A percentile compares a stretch with the other conserved stretches of the same genome.
These are phyloP conservation scores for Aspidapion aeneum DNA, from an alignment of 2,888 invertebrate genomes.

Conservation along the genomic window DNA sequence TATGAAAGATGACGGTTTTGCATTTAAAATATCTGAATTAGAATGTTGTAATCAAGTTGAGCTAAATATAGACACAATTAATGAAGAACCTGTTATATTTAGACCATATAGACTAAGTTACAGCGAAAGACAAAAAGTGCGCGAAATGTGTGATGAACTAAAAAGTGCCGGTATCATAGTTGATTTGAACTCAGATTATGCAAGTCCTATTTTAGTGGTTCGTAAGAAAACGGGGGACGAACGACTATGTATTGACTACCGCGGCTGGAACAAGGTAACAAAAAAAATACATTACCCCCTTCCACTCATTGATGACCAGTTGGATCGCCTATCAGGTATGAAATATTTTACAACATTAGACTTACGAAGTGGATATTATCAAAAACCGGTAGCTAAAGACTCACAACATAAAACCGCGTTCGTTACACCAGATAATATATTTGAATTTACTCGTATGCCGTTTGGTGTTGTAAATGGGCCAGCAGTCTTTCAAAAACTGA, in stretches of 20 bases:
- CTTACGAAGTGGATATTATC: slow-evolving; percentile 18
- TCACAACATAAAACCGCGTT: slow-evolving; percentile 19
- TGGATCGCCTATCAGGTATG: slow-evolving; percentile 17
- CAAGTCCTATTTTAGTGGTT: slow-evolving; percentile 26
- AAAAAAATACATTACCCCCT: too few species aligned
- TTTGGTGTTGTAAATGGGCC: slow-evolving; percentile 19
- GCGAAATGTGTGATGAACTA: slow-evolving; percentile 1
- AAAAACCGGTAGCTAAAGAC: slow-evolving; percentile 17
- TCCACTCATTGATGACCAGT: slow-evolving; percentile 22
- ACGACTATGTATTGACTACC: not conserved
- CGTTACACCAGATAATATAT: slow-evolving; percentile 15
- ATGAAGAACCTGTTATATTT: slow-evolving; percentile 12
- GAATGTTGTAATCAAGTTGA: slow-evolving; percentile 3
- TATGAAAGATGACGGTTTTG: not conserved
- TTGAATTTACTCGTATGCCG: slow-evolving; percentile 8
- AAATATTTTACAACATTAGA: slow-evolving; percentile 20
- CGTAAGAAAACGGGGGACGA: slow-evolving; percentile 30
- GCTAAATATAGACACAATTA: not conserved
- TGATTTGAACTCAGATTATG: slow-evolving; percentile 30
- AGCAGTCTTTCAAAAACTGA: slow-evolving; percentile 15
- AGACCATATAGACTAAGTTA: slow-evolving; percentile 30
- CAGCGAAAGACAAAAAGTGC: slow-evolving; percentile 24
- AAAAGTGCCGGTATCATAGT: slow-evolving; percentile 23
- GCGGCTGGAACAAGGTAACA: too few species aligned
- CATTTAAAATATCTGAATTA: not conserved